Percentiles rank a stretch among this genome's conserved stretches.
Conservation (phyloP, 2,797 vertebrate species). For the Clarias platycephalus region DNA sequence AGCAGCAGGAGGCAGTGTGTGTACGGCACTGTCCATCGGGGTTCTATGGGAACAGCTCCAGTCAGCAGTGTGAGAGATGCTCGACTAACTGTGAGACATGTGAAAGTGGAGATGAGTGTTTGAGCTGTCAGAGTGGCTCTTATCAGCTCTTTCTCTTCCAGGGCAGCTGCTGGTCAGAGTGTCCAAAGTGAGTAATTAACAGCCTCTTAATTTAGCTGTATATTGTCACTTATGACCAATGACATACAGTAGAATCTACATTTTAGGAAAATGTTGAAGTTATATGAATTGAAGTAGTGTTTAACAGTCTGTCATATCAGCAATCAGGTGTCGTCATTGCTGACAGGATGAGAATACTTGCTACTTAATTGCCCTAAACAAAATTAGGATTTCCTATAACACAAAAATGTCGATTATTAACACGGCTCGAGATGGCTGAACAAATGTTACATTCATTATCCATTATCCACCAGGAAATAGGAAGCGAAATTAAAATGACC, state of each 20-base stretch:
- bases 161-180: slow-evolving; percentile 76
- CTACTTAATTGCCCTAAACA: neutral
- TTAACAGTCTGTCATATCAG: neutral
- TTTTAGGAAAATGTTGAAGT: neutral
- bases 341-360: neutral
- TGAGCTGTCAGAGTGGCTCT: slow-evolving; percentile 71
- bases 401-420: neutral
- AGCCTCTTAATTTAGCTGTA: neutral
- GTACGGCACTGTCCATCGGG: slow-evolving; percentile 68
- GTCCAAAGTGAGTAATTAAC: slow-evolving; percentile 76
- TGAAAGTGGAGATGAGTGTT: slow-evolving; percentile 68
- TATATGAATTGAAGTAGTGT: neutral
- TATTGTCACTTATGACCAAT: neutral
- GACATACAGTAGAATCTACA: neutral
- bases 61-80: slow-evolving; percentile 77
- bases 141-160: slow-evolving; percentile 74
- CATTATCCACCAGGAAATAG: neutral
- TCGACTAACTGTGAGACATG: slow-evolving; percentile 76
- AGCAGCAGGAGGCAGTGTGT: slow-evolving; percentile 75
- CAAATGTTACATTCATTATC: neutral
- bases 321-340: neutral
- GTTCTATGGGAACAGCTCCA: slow-evolving; percentile 70
- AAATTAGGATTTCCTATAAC: neutral
- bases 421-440: neutral
- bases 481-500: neutral